Evolutionary conservation across 2,113 vertebrate genomes (phyloP).

Genomic region (Poeciliopsis occidentalis): DNA sequence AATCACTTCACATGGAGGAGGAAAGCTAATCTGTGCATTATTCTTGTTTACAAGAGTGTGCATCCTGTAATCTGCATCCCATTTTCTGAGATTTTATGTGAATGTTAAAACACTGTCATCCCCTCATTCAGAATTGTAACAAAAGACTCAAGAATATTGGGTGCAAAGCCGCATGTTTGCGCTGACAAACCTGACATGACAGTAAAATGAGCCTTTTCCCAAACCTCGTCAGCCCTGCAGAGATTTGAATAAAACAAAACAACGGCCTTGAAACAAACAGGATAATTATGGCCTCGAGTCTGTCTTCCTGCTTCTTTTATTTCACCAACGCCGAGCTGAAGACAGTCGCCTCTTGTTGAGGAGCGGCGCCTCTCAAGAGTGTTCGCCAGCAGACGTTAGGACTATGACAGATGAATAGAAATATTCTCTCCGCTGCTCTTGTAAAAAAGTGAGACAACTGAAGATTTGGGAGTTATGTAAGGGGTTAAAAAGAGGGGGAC

Average conservation of each 20-base stretch:
- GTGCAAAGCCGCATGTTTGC: slow-evolving; percentile 47
- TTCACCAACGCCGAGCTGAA: slow-evolving; percentile 54
- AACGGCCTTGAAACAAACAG: slow-evolving; percentile 71
- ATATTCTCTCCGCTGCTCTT: slow-evolving; percentile 14
- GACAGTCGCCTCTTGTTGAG: slow-evolving; percentile 51
- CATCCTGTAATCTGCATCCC: slow-evolving; percentile 18
- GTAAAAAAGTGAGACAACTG: slow-evolving; percentile 8
- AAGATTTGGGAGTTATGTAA: slow-evolving; percentile 42
- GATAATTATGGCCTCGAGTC: slow-evolving; percentile 77
- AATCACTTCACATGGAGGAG: neutral
- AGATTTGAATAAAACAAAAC: slow-evolving; percentile 76
- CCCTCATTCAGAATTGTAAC: slow-evolving; percentile 24
- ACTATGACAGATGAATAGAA: slow-evolving; percentile 47
- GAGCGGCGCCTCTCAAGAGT: slow-evolving; percentile 37
- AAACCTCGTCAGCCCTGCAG: slow-evolving; percentile 60
- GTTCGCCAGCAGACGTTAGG: slow-evolving; percentile 36
- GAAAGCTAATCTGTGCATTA: slow-evolving; percentile 6
- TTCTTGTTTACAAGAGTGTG: slow-evolving; percentile 11
- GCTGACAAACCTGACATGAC: slow-evolving; percentile 74
- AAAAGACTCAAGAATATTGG: slow-evolving; percentile 37
- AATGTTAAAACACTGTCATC: slow-evolving; percentile 1
- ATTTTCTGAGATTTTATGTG: slow-evolving; percentile 12
- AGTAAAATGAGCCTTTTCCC: slow-evolving; percentile 63
- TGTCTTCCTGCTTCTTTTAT: slow-evolving; percentile 55
- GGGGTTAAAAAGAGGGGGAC: neutral